Conservation (phyloP, 2,113 vertebrate species). For the Probosciger aterrimus region DNA sequence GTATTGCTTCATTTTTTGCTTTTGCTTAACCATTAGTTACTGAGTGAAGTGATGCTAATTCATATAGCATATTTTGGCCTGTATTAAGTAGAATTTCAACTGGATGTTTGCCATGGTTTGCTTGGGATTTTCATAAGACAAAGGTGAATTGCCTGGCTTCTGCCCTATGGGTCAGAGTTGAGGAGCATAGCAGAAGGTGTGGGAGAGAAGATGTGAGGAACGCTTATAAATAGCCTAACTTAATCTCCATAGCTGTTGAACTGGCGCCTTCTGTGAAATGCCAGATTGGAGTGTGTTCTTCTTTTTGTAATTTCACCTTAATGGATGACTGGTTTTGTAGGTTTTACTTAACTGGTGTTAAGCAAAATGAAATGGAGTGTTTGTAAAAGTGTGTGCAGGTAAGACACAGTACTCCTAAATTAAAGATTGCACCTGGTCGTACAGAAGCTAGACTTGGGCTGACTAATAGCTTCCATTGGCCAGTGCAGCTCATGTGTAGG, state of each 20-base stretch:
- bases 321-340: background rate
- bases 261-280: background rate
- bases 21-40: background rate
- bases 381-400: background rate
- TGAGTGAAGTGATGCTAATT: background rate
- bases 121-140: background rate
- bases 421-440: background rate
- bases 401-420: background rate
- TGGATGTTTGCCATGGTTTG: background rate
- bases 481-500: background rate
- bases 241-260: background rate
- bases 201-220: background rate
- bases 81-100: background rate
- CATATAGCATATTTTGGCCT: accelerated
- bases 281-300: background rate
- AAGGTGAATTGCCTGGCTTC: background rate
- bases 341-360: background rate
- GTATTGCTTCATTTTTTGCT: background rate
- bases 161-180: background rate
- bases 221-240: background rate
- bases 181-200: background rate
- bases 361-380: background rate
- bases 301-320: background rate
- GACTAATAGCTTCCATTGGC: background rate
- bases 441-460: background rate